phyloP scores from a whole-genome alignment of 2,113 vertebrate genomes.

The Cynoglossus semilaevis region DNA sequence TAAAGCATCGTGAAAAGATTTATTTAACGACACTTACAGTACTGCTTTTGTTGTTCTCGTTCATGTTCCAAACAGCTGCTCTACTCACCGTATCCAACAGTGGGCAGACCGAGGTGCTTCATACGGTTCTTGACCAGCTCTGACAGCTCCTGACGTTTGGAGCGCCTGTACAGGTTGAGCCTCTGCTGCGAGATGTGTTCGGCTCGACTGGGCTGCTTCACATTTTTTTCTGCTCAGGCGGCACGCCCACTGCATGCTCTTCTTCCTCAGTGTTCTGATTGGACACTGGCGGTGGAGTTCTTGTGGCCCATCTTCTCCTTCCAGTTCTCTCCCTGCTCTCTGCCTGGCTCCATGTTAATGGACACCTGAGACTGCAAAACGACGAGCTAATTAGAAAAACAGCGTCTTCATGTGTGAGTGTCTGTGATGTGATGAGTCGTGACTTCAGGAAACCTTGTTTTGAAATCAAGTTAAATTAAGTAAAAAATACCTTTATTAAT shows the following conservation, averaged over 20 bases:
- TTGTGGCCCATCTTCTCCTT: constrained; percentile 80
- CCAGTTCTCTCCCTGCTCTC: constrained; percentile 86
- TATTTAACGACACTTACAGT: too few species aligned
- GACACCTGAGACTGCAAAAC: constrained; percentile 89
- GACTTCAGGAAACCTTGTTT: too few species aligned
- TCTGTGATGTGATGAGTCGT: neutral
- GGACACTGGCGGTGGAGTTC: constrained; percentile 83
- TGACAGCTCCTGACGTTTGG: constrained; percentile 93
- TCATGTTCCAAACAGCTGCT: neutral
- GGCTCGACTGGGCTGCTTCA: constrained; percentile 76
- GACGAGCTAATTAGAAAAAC: neutral
- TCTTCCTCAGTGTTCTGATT: constrained; percentile 89
- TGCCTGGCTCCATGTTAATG: constrained; percentile 88
- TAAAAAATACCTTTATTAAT: too few species aligned
- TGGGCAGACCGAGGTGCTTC: constrained; percentile 96
- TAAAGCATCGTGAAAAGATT: too few species aligned
- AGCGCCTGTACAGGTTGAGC: constrained; percentile 86
- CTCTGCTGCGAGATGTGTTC: constrained; percentile 90
- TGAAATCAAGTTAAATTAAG: too few species aligned
- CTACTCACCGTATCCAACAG: constrained; percentile 90
- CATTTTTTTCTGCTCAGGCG: constrained; percentile 85
- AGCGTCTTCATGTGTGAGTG: neutral
- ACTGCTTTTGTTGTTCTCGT: too few species aligned
- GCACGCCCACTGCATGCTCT: constrained; percentile 96
- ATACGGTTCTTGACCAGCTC: constrained; percentile 97